Base-by-base conservation (phyloP, 2,113 vertebrate genomes). In the Galeopterus variegatus region DNA sequence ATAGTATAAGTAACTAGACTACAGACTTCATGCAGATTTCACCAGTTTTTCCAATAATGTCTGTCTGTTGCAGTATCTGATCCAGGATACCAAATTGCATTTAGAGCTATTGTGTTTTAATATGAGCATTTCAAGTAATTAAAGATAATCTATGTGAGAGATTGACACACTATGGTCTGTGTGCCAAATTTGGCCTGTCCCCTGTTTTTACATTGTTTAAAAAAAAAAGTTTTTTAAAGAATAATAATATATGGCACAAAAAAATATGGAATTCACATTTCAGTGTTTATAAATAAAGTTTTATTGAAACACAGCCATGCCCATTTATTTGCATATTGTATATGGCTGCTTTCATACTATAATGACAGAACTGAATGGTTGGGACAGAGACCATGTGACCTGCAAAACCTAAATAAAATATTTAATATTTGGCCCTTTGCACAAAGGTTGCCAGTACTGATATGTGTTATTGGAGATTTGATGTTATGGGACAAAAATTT, bases 71-170 rank as follows among this genome's bases (percentile, higher is more conserved):
- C 6, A 93, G 60, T 50, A 19, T 84, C 45, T 24, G 41, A n/a
- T 90, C 54, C 33, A 93, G 52, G 33, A 36, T 88, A 56, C 36
- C 56, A 85, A 19, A 23, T 89, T 94, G 31, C 33, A 72, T 88
- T 79, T 96, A 88, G 45, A 94, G 19, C 18, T 84, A 13, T 75
- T 86, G 9, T 60, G 18, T 90, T 96, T 85, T 76, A 60, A n/a
- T 90, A 15, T 31, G n/a, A 82, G 14, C 23, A 92, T 62, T 86
- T 94, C 24, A 88, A 54, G 81, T 67, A 93, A 91, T 92, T 81
- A 65, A 86, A 82, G 50, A 58, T 48, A 81, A 24, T 69, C 17
- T 6, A 3, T 33, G 11, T 26, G 13, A 92, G 45, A 72, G 28
- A 62, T 45, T 79, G 56, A 79, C 21, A 73, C 6, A 50, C 75